Conservation (phyloP, 2,113 vertebrate genomes). For the Neodontobutis hainanensis region DNA sequence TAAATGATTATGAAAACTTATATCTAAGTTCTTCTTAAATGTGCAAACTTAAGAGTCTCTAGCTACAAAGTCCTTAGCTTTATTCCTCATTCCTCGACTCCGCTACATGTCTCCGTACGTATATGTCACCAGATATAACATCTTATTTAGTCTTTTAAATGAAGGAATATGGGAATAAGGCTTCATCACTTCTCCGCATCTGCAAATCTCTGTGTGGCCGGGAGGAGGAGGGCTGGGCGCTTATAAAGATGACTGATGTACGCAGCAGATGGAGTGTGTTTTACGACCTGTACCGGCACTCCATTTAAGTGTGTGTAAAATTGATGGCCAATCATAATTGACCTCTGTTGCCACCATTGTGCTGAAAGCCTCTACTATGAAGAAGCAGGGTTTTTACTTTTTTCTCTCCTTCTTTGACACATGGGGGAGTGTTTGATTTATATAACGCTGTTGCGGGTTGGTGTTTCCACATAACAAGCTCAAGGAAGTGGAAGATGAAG, state of each 20-base stretch:
- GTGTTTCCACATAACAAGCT: conserved; percentile 23
- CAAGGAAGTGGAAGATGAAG: conserved; percentile 28
- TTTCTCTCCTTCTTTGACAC: conserved; percentile 21
- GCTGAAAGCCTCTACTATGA: conserved; percentile 55
- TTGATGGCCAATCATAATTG: conserved; percentile 75
- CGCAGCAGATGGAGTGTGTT: conserved; percentile 71
- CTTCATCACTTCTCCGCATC: neutral
- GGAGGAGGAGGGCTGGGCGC: conserved; percentile 27
- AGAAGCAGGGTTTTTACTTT: conserved; percentile 18
- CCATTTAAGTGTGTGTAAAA: conserved; percentile 79
- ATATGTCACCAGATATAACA: too few relatives aligned
- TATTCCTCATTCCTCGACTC: too few relatives aligned
- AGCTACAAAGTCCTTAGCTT: too few relatives aligned
- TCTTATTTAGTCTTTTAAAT: too few relatives aligned
- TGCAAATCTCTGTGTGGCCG: neutral
- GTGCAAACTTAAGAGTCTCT: too few relatives aligned
- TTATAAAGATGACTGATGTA: conserved; percentile 74
- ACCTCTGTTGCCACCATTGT: conserved; percentile 64
- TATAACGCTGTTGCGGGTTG: conserved; percentile 43
- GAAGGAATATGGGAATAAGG: too few relatives aligned
- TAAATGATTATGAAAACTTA: too few relatives aligned
- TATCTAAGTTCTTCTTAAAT: too few relatives aligned
- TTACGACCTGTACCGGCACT: conserved; percentile 75
- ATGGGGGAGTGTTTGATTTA: conserved; percentile 55
- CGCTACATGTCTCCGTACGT: too few relatives aligned